A percentile compares a stretch with the other conserved stretches of the same genome.
These are phyloP conservation scores for Agrilus cyanescens DNA, from an alignment of 2,888 invertebrate genomes.

Conservation along the genomic window DNA sequence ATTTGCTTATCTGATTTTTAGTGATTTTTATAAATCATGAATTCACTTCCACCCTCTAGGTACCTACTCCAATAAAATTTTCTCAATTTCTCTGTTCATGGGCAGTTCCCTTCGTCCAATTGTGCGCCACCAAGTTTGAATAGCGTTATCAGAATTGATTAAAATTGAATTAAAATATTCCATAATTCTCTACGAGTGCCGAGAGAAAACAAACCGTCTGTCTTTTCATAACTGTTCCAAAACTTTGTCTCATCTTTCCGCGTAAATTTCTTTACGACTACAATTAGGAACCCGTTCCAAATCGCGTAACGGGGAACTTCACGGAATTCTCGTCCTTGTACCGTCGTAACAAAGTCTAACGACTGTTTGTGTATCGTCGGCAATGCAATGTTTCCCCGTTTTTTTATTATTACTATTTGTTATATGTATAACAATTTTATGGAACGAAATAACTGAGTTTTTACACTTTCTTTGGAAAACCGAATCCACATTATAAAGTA, in stretches of 20 bases:
- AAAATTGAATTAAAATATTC: too few species aligned
- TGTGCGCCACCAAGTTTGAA: too few species aligned
- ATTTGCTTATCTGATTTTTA: too few species aligned
- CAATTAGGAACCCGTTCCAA: slow-evolving; percentile 22
- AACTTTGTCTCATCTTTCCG: slow-evolving; percentile 10
- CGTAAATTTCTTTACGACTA: slow-evolving; percentile 24
- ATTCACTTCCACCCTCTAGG: too few species aligned
- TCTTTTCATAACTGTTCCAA: background rate
- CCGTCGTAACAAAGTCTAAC: slow-evolving; percentile 27
- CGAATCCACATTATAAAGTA: background rate
- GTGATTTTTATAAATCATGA: too few species aligned
- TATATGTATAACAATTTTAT: slow-evolving; percentile 17
- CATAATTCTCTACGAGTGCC: background rate
- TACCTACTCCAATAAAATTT: too few species aligned
- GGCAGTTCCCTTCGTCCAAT: too few species aligned
- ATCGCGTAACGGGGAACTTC: slow-evolving; percentile 9
- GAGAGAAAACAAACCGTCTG: background rate
- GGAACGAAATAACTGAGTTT: slow-evolving; percentile 13
- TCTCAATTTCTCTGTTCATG: too few species aligned
- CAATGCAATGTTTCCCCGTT: slow-evolving; percentile 29
- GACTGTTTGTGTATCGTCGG: slow-evolving; percentile 27
- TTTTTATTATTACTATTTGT: slow-evolving; percentile 18
- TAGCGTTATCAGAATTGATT: too few species aligned
- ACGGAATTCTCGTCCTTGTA: slow-evolving; percentile 22
- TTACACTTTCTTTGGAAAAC: background rate